Evolutionary conservation across 2,888 invertebrate species (phyloP).

Genomic region (Xanthostigma xanthostigma): DNA sequence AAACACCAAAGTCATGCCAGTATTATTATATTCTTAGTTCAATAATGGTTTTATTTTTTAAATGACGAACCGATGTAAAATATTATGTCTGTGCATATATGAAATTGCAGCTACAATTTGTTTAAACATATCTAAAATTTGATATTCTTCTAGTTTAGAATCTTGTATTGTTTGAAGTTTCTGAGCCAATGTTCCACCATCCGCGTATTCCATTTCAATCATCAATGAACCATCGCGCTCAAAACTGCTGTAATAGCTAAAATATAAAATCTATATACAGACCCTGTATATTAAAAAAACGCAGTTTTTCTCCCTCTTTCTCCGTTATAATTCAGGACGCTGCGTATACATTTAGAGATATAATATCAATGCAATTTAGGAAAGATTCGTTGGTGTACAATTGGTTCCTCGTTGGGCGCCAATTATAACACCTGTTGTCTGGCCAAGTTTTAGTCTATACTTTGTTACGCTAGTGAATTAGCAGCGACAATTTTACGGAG

Average conservation of each 20-base stretch:
- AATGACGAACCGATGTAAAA: conserved; percentile 34
- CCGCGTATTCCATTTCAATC: conserved; percentile 69
- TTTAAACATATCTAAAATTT: conserved; percentile 44
- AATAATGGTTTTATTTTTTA: neutral
- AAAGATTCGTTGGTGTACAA: too few species aligned
- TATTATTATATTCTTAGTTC: neutral
- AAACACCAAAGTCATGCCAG: neutral
- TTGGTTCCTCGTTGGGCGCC: too few species aligned
- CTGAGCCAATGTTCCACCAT: conserved; percentile 56
- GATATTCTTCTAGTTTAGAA: conserved; percentile 38
- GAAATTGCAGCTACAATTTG: conserved; percentile 54
- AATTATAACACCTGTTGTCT: too few species aligned
- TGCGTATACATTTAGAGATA: too few species aligned
- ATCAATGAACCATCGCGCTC: conserved; percentile 52
- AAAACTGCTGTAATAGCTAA: conserved; percentile 55
- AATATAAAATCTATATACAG: conserved; percentile 6
- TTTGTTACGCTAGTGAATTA: too few species aligned
- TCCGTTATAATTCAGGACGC: too few species aligned
- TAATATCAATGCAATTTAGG: too few species aligned
- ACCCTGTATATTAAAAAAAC: too few species aligned
- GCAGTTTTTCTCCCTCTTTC: too few species aligned
- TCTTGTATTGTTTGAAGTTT: conserved; percentile 36
- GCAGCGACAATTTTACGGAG: too few species aligned
- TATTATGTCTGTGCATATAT: conserved; percentile 55
- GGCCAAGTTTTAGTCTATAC: too few species aligned